Evolutionary conservation across 2,888 invertebrate species (phyloP), one percentile per base, ranked within the genome.

Genomic region (Lasioglossum lativentre): DNA sequence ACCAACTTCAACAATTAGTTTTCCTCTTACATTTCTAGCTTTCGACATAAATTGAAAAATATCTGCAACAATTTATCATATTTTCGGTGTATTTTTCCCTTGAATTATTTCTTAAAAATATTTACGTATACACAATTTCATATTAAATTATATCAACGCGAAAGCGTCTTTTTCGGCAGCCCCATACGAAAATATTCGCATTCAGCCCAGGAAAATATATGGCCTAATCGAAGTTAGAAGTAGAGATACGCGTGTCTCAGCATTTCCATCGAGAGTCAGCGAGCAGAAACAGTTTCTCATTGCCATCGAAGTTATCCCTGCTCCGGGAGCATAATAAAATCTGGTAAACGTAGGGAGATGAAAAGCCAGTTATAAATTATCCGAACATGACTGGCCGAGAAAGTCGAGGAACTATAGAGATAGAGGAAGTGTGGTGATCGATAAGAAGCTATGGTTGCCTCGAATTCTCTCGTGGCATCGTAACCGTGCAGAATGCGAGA

Each of bases 371-470:
- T 84, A 81, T 88, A 89, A 84, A 83, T 88, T 75, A 86, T 66
- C 45, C 14, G 42, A 77, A 78, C 82, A 83, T 80, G 77, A 84
- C 83, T 77, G 81, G 73, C 45, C 72, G 78, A 76, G 78, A 73
- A 86, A 82, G 75, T 74, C 78, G 45, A 19, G 75, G 73, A 68
- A 85, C 78, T 70, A 52, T 73, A 47, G 75, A 83, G 88, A 86
- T 81, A 80, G 78, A 74, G 78, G 59, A 71, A 86, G 80, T 56
- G 52, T 42, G 73, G 76, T 89, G 89, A 89, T 89, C 89, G 83
- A 89, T 89, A 89, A 84, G 83, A 76, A 80, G 82, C 76, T 85
- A 89, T 78, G 84, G 73, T 75, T 73, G 82, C 80, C 82, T 79
- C 63, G 86, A 83, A 89, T 89, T 86, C 86, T 89, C 85, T 59